Base-by-base conservation (phyloP, 2,797 vertebrate genomes). In the Schizopygopsis pylzovi region DNA sequence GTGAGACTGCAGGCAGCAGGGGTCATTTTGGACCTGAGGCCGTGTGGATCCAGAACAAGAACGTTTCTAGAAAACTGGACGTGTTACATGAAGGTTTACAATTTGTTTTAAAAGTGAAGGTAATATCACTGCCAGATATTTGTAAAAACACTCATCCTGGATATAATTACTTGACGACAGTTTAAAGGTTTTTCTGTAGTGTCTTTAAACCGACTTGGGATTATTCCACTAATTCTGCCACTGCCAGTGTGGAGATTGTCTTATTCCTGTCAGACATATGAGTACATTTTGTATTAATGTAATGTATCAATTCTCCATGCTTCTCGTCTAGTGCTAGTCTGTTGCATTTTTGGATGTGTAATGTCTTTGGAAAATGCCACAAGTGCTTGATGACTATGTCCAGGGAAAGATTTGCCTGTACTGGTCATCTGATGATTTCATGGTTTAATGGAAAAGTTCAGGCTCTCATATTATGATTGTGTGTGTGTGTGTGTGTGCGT, bases 311-410 rank as follows among this genome's bases (percentile, higher is more conserved):
- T 68, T 61, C 39, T 61, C 43, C 61, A 52, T 81, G 63, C 79
- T 68, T 81, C 6, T 33, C 9, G 79, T 67, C 25, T 47, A 67
- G n/a, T 80, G 28, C 45, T 52, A 15, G 67, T 80, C 20, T 63
- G 20, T 78, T 75, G 39, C 67, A 39, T 82, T 82, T 65, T 79
- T 79, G 22, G 68, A 63, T 82, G 82, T 85, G 70, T 85, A 43
- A 33, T 68, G 59, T 85, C 75, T 70, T 61, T 77, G 76, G 68
- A 45, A 82, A 82, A 82, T 81, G 68, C 89, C 87, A 73, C 67
- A 89, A 88, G 89, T 89, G 87, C 85, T 89, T 85, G 59, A 65
- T 79, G 82, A 85, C 37, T 67, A 73, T 61, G 72, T 80, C 85
- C 49, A 77, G 45, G 72, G 39, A 72, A 37, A n/a, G 6, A 37